These are phyloP conservation scores for Brenthis hecate DNA, from an alignment of 2,888 invertebrate species.

Conservation along the genomic window DNA sequence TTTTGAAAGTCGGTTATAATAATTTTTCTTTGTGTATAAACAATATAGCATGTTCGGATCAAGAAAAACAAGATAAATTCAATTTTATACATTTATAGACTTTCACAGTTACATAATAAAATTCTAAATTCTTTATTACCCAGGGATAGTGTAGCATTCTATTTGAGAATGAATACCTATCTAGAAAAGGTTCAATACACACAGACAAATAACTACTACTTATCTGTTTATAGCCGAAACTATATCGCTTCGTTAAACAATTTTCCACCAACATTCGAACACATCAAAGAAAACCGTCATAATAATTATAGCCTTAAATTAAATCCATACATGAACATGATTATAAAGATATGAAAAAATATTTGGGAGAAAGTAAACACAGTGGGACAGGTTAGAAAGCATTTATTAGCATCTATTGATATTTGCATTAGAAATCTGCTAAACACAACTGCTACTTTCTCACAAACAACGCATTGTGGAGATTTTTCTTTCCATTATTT, in stretches of 20 bases:
- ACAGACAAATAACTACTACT: too few relatives aligned
- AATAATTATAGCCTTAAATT: constrained; percentile 11
- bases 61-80: too few relatives aligned
- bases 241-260: background rate
- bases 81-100: too few relatives aligned
- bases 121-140: too few relatives aligned
- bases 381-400: constrained; percentile 69
- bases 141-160: too few relatives aligned
- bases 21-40: too few relatives aligned
- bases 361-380: constrained; percentile 64
- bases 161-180: too few relatives aligned
- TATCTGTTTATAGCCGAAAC: too few relatives aligned
- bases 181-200: too few relatives aligned
- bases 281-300: background rate
- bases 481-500: background rate
- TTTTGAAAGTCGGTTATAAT: too few relatives aligned
- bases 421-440: constrained; percentile 77
- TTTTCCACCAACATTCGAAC: constrained; percentile 7
- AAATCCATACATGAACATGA: constrained; percentile 13
- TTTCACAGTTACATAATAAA: too few relatives aligned
- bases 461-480: constrained; percentile 45
- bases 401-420: constrained; percentile 69
- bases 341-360: constrained; percentile 21
- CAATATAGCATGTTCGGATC: too few relatives aligned
- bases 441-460: constrained; percentile 68